Evolutionary conservation across 2,797 vertebrate genomes (phyloP), one percentile per base, ranked within the genome.

Genomic region (Danio choprae): DNA sequence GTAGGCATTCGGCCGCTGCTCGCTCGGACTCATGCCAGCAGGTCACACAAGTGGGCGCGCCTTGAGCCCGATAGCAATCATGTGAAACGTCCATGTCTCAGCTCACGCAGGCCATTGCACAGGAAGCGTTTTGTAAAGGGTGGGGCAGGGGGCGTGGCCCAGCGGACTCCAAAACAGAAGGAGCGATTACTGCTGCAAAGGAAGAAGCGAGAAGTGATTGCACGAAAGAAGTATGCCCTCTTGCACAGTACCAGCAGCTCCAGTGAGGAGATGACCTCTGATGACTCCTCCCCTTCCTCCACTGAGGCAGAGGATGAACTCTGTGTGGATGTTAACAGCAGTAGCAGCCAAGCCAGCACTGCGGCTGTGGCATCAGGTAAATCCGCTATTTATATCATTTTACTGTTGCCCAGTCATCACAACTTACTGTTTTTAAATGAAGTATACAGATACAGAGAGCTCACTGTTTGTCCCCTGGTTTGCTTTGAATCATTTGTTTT

Each of bases 231-330:
- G 84, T 98, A 98, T 0, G 97, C 96, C 22, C 91, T 99, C 13
- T 93, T 99, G 0, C 95, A 96, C 73, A 98, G 96, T 89, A 97
- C 96, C 40, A 98, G 97, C 90, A 98, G 97, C 88, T 98, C 98
- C 84, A 98, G 96, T 20, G 96, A 97, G 6, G 97, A 98, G 87
- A 94, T 98, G 82, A 98, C 94, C 77, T 96, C 94, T 6, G 96
- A 96, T 59, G 96, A 96, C 38, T 96, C 97, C 75, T 96, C 97
- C 46, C 95, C 95, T 62, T 97, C 97, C 7, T 97, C 97, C 50
- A 97, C 96, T 0, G 97, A 99, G 88, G 97, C 93, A 60, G 98
- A 98, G 74, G 96, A 97, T 83, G 97, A 98, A 87, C 92, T 98
- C 74, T 99, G 97, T 74, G 96, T 98, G 70, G 95, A 98, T 6